Evolutionary conservation across 2,797 vertebrate genomes (phyloP).

Genomic region (Siniperca scherzeri): DNA sequence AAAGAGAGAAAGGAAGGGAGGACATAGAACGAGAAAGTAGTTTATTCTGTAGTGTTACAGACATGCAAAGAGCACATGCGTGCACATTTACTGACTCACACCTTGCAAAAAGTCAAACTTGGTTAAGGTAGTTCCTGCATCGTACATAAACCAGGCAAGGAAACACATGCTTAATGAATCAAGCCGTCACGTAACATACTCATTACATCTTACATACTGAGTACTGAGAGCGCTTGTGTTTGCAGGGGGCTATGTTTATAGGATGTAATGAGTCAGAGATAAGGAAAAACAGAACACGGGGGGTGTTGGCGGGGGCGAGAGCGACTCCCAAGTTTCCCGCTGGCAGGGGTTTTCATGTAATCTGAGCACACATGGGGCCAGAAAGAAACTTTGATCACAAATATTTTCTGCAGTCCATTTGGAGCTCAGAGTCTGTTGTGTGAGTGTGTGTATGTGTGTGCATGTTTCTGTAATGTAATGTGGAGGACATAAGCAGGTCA

Average conservation of each 20-base stretch:
- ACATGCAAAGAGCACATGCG: not conserved
- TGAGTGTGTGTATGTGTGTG: constrained; percentile 12
- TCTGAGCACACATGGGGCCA: constrained; percentile 57
- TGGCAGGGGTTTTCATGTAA: constrained; percentile 65
- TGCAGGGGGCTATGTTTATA: constrained; percentile 47
- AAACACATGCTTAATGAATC: constrained; percentile 35
- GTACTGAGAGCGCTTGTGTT: constrained; percentile 51
- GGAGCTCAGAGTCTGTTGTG: constrained; percentile 47
- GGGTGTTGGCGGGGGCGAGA: not conserved
- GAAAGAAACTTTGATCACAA: constrained; percentile 77
- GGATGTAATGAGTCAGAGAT: constrained; percentile 68
- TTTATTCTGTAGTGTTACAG: not conserved
- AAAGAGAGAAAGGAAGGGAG: not conserved
- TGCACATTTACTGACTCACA: not conserved
- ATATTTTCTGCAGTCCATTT: constrained; percentile 72
- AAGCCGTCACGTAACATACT: constrained; percentile 55
- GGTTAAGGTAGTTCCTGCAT: constrained; percentile 17
- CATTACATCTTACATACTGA: constrained; percentile 47
- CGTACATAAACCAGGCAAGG: constrained; percentile 19
- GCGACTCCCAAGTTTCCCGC: constrained; percentile 55
- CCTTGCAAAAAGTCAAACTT: constrained; percentile 16
- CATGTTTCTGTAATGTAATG: constrained; percentile 67
- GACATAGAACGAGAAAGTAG: not conserved
- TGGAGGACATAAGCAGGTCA: constrained; percentile 85
- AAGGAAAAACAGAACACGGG: constrained; percentile 52